These are phyloP conservation scores for Thermophis baileyi DNA, from an alignment of 2,113 vertebrate genomes.

Conservation along the genomic window DNA sequence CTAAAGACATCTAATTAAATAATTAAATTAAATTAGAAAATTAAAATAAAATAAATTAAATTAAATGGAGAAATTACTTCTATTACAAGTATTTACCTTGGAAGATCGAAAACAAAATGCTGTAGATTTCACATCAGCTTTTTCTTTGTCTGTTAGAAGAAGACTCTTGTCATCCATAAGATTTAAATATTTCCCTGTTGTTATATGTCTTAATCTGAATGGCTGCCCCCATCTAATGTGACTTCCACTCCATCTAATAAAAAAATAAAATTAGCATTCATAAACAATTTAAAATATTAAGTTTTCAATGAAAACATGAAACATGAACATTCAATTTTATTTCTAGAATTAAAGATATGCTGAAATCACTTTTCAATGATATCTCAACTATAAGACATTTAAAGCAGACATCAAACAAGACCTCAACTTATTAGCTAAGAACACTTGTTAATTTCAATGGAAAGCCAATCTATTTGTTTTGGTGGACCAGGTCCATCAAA, in stretches of 20 bases:
- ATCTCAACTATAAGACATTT: neutral
- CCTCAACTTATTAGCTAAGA: neutral
- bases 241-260: constrained; percentile 91
- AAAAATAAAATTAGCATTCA: constrained; percentile 30
- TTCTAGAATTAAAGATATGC: neutral
- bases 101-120: constrained; percentile 94
- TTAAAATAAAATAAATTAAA: neutral
- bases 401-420: neutral
- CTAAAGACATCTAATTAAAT: neutral
- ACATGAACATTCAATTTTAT: neutral
- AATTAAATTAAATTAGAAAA: neutral
- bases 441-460: neutral
- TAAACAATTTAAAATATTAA: neutral
- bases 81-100: constrained; percentile 75
- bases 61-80: neutral
- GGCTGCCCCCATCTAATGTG: constrained; percentile 95
- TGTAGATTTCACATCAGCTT: constrained; percentile 89
- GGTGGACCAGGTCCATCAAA: neutral
- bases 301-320: neutral
- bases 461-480: neutral
- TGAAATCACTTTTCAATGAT: neutral
- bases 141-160: constrained; percentile 89
- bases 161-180: constrained; percentile 87
- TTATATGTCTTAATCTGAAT: constrained; percentile 91
- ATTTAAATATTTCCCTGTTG: constrained; percentile 93